Base-by-base conservation (phyloP, 1,140 invertebrate genomes). In the Hycleus phaleratus region DNA sequence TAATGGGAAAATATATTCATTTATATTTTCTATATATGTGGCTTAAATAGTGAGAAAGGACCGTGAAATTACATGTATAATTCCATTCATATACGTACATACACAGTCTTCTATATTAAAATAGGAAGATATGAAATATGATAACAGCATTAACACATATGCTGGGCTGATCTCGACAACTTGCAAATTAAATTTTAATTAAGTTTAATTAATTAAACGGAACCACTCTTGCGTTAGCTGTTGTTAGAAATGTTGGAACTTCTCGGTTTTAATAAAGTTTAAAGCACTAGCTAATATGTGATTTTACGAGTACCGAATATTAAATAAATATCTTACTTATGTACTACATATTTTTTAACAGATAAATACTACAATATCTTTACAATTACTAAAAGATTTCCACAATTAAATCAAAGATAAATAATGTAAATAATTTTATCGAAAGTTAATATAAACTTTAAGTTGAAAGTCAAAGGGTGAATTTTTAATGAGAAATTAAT, bases 151-250 rank as follows among this genome's bases (percentile, higher is more conserved):
- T 58, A 61, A 58, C 59, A 61, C 59, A 48, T 61, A 58, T 57
- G 59, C 45, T 53, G 52, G 47, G 59, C 56, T 61, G 59, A 61
- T 61, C 49, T 57, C 59, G 56, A 58, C 59, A 61, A 58, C 55
- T 61, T 61, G 45, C 46, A 56, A 61, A 61, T 61, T 61, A 57
- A 61, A 61, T 61, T 61, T 61, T 61, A 61, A 61, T 61, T 61
- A 61, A 57, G 59, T 61, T 61, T 61, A 61, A 61, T 61, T 61
- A 61, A 56, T 61, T 61, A 61, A 57, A 58, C 55, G 54, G 42
- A 57, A 46, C 55, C 54, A 58, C 55, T 57, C 55, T 61, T 57
- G 49, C 59, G 45, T 58, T 24, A 11, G 40, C 40, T 42, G 58
- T 55, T 56, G 53, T 54, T 57, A 57, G 57, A 54, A 59, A 46